Evolutionary conservation across 2,797 vertebrate genomes (phyloP), one percentile per base, ranked within the genome.

Genomic region (Neosilurus hyrtlii): DNA sequence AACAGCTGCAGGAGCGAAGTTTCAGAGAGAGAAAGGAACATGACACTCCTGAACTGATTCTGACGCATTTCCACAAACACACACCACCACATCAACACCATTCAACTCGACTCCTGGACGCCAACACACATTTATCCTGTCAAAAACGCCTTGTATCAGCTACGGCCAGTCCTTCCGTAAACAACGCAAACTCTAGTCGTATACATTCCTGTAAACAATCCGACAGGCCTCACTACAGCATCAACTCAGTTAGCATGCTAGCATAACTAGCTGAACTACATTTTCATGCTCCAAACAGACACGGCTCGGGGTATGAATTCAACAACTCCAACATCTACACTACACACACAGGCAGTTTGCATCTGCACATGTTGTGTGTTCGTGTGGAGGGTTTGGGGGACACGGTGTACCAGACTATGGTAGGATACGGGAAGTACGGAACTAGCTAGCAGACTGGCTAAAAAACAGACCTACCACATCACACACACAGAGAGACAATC

Each of bases 71-170:
- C 54, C 52, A 9, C 26, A 3, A 30, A 71, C 24, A 72, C 49
- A 15, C 9, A n/a, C n/a, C 15, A 30, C 15, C 16, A 1, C 0
- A 71, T 0, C 0, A 16, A 12, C 9, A 2, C 26, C 0, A 11
- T 8, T 14, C 37, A 75, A 61, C 10, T 2, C 14, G 9, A 16
- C 2, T 6, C n/a, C 2, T 52, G n/a, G 3, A 10, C 2, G 2
- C 24, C 18, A 16, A 54, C 24, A 0, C 1, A 1, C 3, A 3
- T 20, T 12, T 22, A 22, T 22, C 18, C 5, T 9, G 0, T 75
- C 0, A 35, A 12, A 14, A 57, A 0, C 1, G 4, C 2, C 0
- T 6, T 30, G 18, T 2, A 0, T 57, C 18, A 2, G 26, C 8
- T 11, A 1, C 1, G 3, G 4, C 7, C 16, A 0, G 0, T 11